Percentiles rank a stretch among this genome's conserved stretches.
phyloP scores from a whole-genome alignment of 2,888 invertebrate genomes.

The Didymodactylos carnosus region DNA sequence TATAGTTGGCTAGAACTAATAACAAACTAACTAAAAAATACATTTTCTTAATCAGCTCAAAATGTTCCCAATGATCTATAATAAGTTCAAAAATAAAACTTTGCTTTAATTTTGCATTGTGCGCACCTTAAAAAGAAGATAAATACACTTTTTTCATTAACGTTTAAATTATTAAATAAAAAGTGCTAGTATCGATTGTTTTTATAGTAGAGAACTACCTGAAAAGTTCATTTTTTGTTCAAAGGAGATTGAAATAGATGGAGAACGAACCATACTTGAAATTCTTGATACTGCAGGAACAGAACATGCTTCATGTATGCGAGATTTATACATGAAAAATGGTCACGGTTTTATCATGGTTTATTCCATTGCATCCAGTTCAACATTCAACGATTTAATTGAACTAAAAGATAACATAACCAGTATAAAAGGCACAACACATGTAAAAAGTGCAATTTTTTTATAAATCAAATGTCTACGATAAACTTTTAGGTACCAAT shows the following conservation, averaged over 20 bases:
- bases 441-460: neutral
- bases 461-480: neutral
- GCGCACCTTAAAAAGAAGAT: too few relatives aligned
- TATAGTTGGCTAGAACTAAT: too few relatives aligned
- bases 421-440: constrained; percentile 37
- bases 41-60: too few relatives aligned
- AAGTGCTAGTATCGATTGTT: too few relatives aligned
- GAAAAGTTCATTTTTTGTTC: constrained; percentile 17
- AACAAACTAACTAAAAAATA: too few relatives aligned
- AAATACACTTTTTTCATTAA: too few relatives aligned
- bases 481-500: constrained; percentile 50
- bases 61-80: too few relatives aligned
- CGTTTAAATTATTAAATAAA: too few relatives aligned
- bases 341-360: neutral
- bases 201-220: constrained; percentile 35
- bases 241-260: constrained; percentile 92
- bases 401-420: neutral
- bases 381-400: neutral
- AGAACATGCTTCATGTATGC: constrained; percentile 25
- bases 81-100: too few relatives aligned
- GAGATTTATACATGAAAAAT: neutral
- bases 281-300: constrained; percentile 98
- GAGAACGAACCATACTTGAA: constrained; percentile 98
- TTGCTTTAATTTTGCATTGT: too few relatives aligned
- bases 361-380: neutral